phyloP scores from a whole-genome alignment of 2,888 invertebrate genomes.

The Idaea biselata region DNA sequence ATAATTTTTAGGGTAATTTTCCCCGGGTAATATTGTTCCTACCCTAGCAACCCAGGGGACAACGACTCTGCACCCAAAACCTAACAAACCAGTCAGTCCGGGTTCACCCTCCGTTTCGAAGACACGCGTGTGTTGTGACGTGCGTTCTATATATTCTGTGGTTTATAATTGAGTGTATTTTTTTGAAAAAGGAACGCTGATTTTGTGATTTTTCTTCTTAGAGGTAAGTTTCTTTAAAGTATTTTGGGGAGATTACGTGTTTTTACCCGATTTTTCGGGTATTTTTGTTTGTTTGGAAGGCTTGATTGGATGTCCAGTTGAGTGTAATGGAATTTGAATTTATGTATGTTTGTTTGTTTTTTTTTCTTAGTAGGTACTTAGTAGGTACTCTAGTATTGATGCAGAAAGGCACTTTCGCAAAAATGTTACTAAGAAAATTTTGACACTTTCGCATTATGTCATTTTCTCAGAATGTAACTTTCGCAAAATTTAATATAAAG shows the following conservation, averaged over 20 bases:
- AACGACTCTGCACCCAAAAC: slow-evolving; percentile 26
- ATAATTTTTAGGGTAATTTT: neutral
- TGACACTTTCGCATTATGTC: too few relatives aligned
- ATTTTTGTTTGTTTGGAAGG: neutral
- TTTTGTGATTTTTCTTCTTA: slow-evolving; percentile 2
- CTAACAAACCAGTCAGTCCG: slow-evolving; percentile 31
- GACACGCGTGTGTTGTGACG: slow-evolving; percentile 11
- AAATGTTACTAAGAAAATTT: too few relatives aligned
- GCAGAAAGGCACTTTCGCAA: too few relatives aligned
- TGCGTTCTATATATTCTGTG: slow-evolving; percentile 12
- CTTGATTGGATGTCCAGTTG: slow-evolving; percentile 9
- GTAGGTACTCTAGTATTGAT: neutral
- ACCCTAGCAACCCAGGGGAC: slow-evolving; percentile 25
- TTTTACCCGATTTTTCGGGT: neutral
- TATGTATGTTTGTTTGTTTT: neutral
- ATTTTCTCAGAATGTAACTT: too few relatives aligned
- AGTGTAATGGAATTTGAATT: neutral
- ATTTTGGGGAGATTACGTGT: slow-evolving; percentile 6
- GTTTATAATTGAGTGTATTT: slow-evolving; percentile 11
- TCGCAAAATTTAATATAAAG: too few relatives aligned
- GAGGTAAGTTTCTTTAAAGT: slow-evolving; percentile 10
- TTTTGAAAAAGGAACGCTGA: slow-evolving; percentile 6
- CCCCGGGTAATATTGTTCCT: slow-evolving; percentile 3
- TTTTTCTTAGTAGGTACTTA: slow-evolving; percentile 10
- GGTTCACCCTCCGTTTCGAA: slow-evolving; percentile 23